Percentiles rank a stretch among this genome's conserved stretches.
These are phyloP conservation scores for Anthopleura sola DNA, from an alignment of 64 coral and sea anemone species.

Conservation along the genomic window DNA sequence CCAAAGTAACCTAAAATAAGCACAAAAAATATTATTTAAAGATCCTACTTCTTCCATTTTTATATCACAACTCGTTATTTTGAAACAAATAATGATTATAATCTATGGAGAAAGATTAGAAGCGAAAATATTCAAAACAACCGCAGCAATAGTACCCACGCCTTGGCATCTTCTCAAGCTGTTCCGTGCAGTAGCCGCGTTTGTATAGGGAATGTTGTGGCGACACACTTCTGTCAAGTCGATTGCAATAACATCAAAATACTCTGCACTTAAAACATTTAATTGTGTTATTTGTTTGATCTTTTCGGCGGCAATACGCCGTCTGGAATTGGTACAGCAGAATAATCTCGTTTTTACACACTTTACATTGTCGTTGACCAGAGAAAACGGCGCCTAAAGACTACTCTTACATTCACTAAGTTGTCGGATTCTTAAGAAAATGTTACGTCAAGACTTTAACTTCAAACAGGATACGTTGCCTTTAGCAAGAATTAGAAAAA, in stretches of 20 bases:
- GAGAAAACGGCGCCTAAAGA: not conserved
- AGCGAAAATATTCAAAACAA: no score
- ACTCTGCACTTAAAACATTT: not conserved
- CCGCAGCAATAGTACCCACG: not conserved
- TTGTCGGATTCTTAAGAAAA: not conserved
- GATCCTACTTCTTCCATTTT: no score
- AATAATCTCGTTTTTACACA: not conserved
- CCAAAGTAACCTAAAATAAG: not conserved
- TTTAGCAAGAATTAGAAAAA: not conserved
- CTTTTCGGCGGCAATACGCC: not conserved
- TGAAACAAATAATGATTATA: not conserved
- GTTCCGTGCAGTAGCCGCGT: not conserved
- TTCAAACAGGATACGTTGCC: conserved; percentile 5
- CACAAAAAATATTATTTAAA: not conserved
- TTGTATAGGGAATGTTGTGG: not conserved
- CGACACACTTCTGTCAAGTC: not conserved
- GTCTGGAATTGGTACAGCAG: not conserved
- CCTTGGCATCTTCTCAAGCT: no score
- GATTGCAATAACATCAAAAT: not conserved
- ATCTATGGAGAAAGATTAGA: not conserved
- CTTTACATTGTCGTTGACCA: not conserved
- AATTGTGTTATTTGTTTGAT: not conserved
- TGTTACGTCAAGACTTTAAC: not conserved
- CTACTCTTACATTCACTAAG: not conserved
- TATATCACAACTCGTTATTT: no score